Percentiles rank a stretch among this genome's conserved stretches.
These are phyloP conservation scores for Drosophila basisetae DNA, from an alignment of 2,888 invertebrate genomes.

Conservation along the genomic window DNA sequence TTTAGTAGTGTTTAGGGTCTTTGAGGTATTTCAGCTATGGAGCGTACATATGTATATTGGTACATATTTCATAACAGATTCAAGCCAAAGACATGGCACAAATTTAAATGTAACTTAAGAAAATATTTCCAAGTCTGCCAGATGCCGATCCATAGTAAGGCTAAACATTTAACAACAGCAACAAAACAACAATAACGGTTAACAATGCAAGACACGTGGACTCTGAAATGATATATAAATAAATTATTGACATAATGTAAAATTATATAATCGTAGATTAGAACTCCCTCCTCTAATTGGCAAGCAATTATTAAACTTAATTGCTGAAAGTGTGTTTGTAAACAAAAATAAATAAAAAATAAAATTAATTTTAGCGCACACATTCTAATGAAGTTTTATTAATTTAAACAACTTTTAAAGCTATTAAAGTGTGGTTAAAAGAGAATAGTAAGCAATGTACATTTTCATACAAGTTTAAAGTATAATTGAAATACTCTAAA, in stretches of 20 bases:
- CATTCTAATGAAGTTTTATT: not conserved
- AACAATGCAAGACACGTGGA: slow-evolving; percentile 61
- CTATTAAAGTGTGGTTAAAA: not conserved
- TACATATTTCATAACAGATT: slow-evolving; percentile 57
- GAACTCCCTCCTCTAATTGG: not conserved
- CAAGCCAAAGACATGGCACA: slow-evolving; percentile 75
- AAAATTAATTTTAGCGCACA: not conserved
- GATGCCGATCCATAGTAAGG: slow-evolving; percentile 66
- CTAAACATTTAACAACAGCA: slow-evolving; percentile 79
- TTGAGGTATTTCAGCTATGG: slow-evolving; percentile 67
- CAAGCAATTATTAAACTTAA: not conserved
- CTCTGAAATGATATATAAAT: slow-evolving; percentile 44
- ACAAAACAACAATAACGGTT: slow-evolving; percentile 77
- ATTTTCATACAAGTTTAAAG: not conserved
- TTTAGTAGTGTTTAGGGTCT: slow-evolving; percentile 40
- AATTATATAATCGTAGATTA: not conserved
- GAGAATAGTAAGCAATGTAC: not conserved
- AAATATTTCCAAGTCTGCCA: slow-evolving; percentile 57
- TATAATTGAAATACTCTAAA: not conserved
- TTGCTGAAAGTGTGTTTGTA: not conserved
- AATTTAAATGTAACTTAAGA: slow-evolving; percentile 55
- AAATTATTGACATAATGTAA: not conserved
- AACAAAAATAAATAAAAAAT: not conserved
- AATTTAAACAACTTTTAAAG: not conserved
- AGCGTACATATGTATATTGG: slow-evolving; percentile 52